A percentile compares a stretch with the other conserved stretches of the same genome.
phyloP scores from a whole-genome alignment of 2,888 invertebrate genomes.

The Chrysolina oricalcia region DNA sequence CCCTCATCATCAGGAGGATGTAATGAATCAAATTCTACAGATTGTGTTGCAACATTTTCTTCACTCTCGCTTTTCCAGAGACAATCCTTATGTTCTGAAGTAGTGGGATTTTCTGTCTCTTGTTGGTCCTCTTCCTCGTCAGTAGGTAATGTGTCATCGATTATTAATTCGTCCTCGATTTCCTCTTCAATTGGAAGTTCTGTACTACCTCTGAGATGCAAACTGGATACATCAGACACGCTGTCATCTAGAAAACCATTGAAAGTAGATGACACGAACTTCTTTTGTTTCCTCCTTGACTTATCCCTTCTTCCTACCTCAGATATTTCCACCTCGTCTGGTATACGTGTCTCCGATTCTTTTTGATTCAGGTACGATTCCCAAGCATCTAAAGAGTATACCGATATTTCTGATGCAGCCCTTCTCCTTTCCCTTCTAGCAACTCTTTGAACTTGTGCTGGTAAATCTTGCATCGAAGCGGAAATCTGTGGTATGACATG shows the following conservation, averaged over 20 bases:
- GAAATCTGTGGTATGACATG: background rate
- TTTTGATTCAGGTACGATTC: conserved; percentile 55
- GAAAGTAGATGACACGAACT: conserved; percentile 59
- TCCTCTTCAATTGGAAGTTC: conserved; percentile 9
- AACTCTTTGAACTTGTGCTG: conserved; percentile 6
- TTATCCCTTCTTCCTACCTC: conserved; percentile 26
- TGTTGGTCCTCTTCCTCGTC: background rate
- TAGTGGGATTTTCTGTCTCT: background rate
- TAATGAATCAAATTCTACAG: background rate
- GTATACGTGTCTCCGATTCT: background rate
- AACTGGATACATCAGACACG: conserved; percentile 1
- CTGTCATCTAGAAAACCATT: conserved; percentile 57
- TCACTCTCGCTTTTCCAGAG: no score
- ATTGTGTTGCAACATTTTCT: background rate
- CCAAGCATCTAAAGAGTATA: conserved; percentile 58
- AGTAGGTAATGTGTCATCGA: background rate
- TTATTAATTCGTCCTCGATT: background rate
- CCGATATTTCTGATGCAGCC: conserved; percentile 53
- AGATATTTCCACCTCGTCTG: conserved; percentile 24
- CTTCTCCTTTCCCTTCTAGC: conserved; percentile 49
- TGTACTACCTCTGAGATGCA: background rate
- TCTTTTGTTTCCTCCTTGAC: conserved; percentile 53
- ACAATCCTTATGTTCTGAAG: background rate
- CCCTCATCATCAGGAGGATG: background rate
- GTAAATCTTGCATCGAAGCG: conserved; percentile 30